Evolutionary conservation across 1,140 invertebrate genomes (phyloP), one percentile per base, ranked within the genome.

Genomic region (Patella vulgata): DNA sequence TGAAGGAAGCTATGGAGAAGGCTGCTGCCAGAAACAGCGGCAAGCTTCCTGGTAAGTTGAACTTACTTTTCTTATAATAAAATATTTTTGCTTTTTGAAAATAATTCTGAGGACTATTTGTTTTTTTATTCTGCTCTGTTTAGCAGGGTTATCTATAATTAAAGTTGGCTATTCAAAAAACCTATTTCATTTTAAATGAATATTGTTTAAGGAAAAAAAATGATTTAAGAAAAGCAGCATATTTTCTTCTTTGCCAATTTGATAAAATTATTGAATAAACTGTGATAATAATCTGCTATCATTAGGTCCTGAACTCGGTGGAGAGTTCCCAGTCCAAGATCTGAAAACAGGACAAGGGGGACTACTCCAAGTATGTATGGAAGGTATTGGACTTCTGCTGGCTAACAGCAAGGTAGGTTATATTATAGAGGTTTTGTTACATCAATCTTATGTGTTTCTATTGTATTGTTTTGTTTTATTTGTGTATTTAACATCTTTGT

Each of bases 311-410:
- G 97, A 98, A 83, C 88, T 99, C 17, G 97, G 97, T 17, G 97
- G 97, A 3, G 97, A 99, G 86, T 99, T 99, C 86, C 96, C 97
- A 1, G 93, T 99, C 25, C 95, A 97, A 82, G 97, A 99, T 84
- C 91, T 98, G 87, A 91, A 91, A 74, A 94, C 95, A 2, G 95
- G 95, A 27, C 94, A 98, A 86, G 96, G 97, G 51, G 97, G 97
- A 12, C 89, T 99, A 33, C 90, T 99, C 57, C 96, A 98, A 89
- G 96, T 99, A 75, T 98, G 96, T 88, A 96, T 99, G 89, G 97
- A 99, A 87, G 97, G 97, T 72, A 95, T 99, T 75, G 95, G 95
- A 70, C 90, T 99, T 63, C 91, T 98, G 63, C 98, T 99, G 87
- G 96, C 95, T 69, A 96, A 97, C 83, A 97, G 95, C 90, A 98